Percentiles rank a stretch among this genome's conserved stretches.
These are phyloP conservation scores for Vollenhovia emeryi DNA, from an alignment of 1,140 invertebrate species.

Conservation along the genomic window DNA sequence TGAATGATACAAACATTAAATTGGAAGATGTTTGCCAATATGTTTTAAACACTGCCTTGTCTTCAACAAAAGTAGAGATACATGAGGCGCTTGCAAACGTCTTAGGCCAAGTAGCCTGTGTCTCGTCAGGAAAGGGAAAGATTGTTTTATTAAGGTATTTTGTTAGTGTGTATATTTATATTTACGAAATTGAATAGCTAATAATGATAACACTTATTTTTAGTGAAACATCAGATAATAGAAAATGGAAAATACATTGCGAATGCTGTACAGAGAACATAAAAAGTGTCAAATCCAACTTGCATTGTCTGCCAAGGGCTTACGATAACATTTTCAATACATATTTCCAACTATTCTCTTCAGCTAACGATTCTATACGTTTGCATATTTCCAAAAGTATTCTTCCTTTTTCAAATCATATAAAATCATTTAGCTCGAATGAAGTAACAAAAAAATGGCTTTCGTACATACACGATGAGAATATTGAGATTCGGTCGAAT, in stretches of 20 bases:
- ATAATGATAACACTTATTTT: conserved; percentile 34
- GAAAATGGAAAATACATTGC: conserved; percentile 75
- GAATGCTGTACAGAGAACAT: conserved; percentile 73
- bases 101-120: conserved; percentile 78
- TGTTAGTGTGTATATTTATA: background rate
- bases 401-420: conserved; percentile 82
- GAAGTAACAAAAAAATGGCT: conserved; percentile 81
- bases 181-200: conserved; percentile 3
- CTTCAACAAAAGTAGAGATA: conserved; percentile 67
- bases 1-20: conserved; percentile 69
- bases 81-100: conserved; percentile 74
- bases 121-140: conserved; percentile 74
- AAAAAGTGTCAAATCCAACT: conserved; percentile 47
- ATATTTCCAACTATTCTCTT: conserved; percentile 74
- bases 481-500: conserved; percentile 78
- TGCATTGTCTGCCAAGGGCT: conserved; percentile 46
- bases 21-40: conserved; percentile 75
- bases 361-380: conserved; percentile 70
- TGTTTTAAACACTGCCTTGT: conserved; percentile 76
- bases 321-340: conserved; percentile 70
- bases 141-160: conserved; percentile 74
- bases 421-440: conserved; percentile 80
- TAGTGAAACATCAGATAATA: conserved; percentile 73
- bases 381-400: conserved; percentile 78
- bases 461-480: conserved; percentile 78